Percentiles rank a stretch among this genome's conserved stretches.
These are phyloP conservation scores for Tipula helvola DNA, from an alignment of 2,888 invertebrate species.

Conservation along the genomic window DNA sequence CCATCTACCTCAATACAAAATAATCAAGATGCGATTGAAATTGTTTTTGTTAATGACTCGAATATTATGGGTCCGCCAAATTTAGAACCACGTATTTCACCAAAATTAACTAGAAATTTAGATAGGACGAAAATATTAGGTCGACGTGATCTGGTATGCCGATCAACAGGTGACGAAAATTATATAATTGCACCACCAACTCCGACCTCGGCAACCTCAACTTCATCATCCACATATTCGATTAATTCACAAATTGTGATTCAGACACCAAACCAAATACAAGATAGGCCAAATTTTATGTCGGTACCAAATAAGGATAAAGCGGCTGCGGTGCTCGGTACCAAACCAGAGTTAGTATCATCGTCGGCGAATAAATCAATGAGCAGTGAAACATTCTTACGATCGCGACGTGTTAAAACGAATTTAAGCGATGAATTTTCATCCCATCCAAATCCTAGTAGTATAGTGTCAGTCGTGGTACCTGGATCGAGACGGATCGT, in stretches of 20 bases:
- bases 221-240: neutral
- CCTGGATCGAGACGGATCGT: neutral
- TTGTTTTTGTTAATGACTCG: slow-evolving; percentile 12
- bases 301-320: slow-evolving; percentile 17
- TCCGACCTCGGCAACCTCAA: neutral
- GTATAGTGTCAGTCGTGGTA: neutral
- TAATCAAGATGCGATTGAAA: slow-evolving; percentile 13
- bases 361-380: slow-evolving; percentile 20
- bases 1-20: neutral
- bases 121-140: neutral
- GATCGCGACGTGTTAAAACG: slow-evolving; percentile 20
- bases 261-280: neutral
- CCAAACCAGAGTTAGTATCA: slow-evolving; percentile 17
- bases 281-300: slow-evolving; percentile 8
- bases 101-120: neutral
- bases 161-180: slow-evolving; percentile 40
- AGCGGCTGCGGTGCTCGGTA: slow-evolving; percentile 23
- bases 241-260: neutral
- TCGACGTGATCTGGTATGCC: slow-evolving; percentile 27
- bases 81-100: neutral
- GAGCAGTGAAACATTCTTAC: slow-evolving; percentile 15
- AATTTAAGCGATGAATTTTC: slow-evolving; percentile 21
- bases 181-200: slow-evolving; percentile 18
- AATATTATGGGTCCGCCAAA: neutral
- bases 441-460: slow-evolving; percentile 4